Base-by-base conservation (phyloP, 2,797 vertebrate species). In the Urocyon cinereoargenteus region DNA sequence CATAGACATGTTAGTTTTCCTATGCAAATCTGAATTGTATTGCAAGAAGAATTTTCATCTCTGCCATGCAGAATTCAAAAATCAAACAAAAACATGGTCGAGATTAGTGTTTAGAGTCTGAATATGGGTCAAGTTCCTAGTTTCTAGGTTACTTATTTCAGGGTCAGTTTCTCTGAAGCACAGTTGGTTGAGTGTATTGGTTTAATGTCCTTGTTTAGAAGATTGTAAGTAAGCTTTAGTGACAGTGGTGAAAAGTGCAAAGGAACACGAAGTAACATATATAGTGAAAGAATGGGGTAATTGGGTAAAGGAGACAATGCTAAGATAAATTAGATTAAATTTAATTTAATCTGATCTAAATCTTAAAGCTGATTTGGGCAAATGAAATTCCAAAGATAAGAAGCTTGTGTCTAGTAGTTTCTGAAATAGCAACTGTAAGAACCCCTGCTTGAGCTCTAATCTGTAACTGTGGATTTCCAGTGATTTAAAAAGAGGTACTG, bases 51-150 rank as follows among this genome's bases (percentile, higher is more conserved):
- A 73, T 81, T 64, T 81, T 95, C 85, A 91, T 86, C 26, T 92
- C 40, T 88, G 90, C 24, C 72, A 31, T 61, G n/a, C 19, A 77
- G 90, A 88, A 66, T 88, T 82, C 36, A 88, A 22, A 87, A 87
- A 73, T 62, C 55, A 91, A 36, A 75, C 36, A 59, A 73, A 79
- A 70, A 11, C 11, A 19, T 53, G n/a, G 73, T 64, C 15, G 45
- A 31, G 57, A 49, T 57, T 73, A 45, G 15, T 62, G 11, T 55
- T 55, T 34, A 89, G 28, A 84, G 11, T 19, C 28, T 77, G 14
- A 36, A 3, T 51, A 6, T 75, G 7, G 9, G 24, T 86, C 24
- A 95, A 91, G 6, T 73, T 9, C 21, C 2, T 64, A 57, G 22
- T 55, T 16, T 72, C 45, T 86, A 55, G 12, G 45, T 49, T 57